Evolutionary conservation across 2,888 invertebrate genomes (phyloP), one percentile per base, ranked within the genome.

Genomic region (Serripes groenlandicus): DNA sequence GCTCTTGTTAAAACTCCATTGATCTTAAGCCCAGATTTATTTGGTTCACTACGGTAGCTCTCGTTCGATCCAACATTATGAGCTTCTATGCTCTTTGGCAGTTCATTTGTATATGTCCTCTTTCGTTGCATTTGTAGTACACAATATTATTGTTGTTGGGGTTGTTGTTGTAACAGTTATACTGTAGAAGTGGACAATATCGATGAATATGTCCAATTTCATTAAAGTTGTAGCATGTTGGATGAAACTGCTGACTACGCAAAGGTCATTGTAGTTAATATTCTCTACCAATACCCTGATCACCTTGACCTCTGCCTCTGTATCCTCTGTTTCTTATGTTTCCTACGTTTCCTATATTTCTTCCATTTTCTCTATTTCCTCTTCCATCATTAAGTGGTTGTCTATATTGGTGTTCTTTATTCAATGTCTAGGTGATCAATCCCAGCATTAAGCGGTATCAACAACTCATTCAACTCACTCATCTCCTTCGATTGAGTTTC

Each of bases 21-120:
- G 21, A 83, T 7, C 3, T 26, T n/a, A 15, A 77, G 32, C 3
- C 32, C 30, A 3, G 35, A 62, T 68, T 77, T 76, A 62, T 79
- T 83, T 21, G 32, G n/a, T 49, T 76, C 74, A 28, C 74, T 79
- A 3, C 18, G 58, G 15, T 54, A 34, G 75, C 75, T 49, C 32
- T 26, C 18, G 37, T 68, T 28, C 0, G 81, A 73, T 35, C 54
- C 76, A 18, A 34, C 54, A 9, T 73, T 54, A 35, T 32, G 54
- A 68, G 80, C 80, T 64, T 60, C 32, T 72, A 71, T 18, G n/a
- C 15, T 11, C 77, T 76, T 77, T 35, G 56, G 58, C 72, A 72
- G 5, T 56, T 9, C 23, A 2, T 28, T 26, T 15, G 7, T 15
- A 54, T 28, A 30, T 75, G 75, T 7, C 74, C 35, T 7, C 9